These are phyloP conservation scores for Seriola dumerili DNA, from an alignment of 2,113 vertebrate species.

Conservation along the genomic window DNA sequence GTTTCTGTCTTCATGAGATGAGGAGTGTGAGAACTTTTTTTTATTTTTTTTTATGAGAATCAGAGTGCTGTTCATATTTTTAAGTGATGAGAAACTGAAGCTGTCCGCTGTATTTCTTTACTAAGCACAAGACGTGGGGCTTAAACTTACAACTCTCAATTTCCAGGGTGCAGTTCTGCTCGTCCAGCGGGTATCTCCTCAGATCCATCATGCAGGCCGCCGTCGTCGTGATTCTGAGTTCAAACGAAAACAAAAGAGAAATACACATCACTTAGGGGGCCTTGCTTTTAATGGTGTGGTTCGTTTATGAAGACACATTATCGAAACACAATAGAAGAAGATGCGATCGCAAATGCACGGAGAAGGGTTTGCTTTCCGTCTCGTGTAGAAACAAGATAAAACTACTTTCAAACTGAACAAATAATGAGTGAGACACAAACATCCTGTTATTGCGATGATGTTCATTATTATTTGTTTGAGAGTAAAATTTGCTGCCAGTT, in stretches of 20 bases:
- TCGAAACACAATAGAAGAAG: neutral
- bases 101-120: slow-evolving; percentile 38
- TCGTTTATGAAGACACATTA: neutral
- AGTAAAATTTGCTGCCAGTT: slow-evolving; percentile 9
- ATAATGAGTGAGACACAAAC: slow-evolving; percentile 2
- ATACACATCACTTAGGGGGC: neutral
- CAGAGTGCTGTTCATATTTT: slow-evolving; percentile 57
- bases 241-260: slow-evolving; percentile 34
- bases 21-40: slow-evolving; percentile 50
- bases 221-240: slow-evolving; percentile 96
- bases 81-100: slow-evolving; percentile 42
- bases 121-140: slow-evolving; percentile 12
- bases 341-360: neutral
- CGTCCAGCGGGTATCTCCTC: slow-evolving; percentile 94
- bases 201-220: slow-evolving; percentile 99
- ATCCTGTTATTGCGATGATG: neutral
- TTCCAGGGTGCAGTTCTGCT: slow-evolving; percentile 97
- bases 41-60: slow-evolving; percentile 60
- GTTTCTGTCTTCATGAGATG: slow-evolving; percentile 55
- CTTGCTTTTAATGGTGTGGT: neutral
- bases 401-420: neutral
- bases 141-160: slow-evolving; percentile 97
- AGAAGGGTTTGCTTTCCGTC: neutral
- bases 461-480: slow-evolving; percentile 20
- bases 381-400: neutral